Evolutionary conservation across 2,888 invertebrate species (phyloP), one percentile per base, ranked within the genome.

Genomic region (Julus scandinavius): DNA sequence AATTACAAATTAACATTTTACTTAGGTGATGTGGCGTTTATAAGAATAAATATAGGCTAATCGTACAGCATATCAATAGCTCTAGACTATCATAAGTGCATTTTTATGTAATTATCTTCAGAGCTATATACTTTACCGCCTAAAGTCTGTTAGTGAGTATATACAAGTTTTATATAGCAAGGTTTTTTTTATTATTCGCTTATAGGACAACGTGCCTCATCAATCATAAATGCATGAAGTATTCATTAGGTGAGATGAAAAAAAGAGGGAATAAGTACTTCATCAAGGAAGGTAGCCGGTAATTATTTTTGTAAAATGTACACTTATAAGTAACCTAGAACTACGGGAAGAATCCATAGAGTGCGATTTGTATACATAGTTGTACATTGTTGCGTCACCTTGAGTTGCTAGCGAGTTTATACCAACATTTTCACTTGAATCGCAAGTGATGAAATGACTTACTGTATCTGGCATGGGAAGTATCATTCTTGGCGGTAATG

Each of bases 1-100:
- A 72, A 72, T 72, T 72, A 72, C 72, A 72, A 72, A 72, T 72
- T 72, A 72, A 72, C 72, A 72, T 72, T 72, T 72, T 72, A 29
- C 72, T 29, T 13, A 29, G 9, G 29, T 29, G 29, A 72, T 72
- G 72, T 29, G 72, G 29, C 72, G 72, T 72, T 72, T 72, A 72
- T n/a, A 72, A 29, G 72, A 29, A 72, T 29, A n/a, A 72, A 29
- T 72, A 72, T 7, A 29, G 72, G 11, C 29, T 72, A 29, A 72
- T 29, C 72, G 1, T 72, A 9, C 72, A 29, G 72, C 72, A 45
- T 72, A 29, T 9, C 29, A 72, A 72, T 72, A 72, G 29, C n/a
- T 72, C n/a, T 63, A 49, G 6, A 63, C 20, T n/a, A n/a, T 63
- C 63, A 6, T 63, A 20, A 20, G 0, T 63, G 63, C 2, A 20